Evolutionary conservation across 2,113 vertebrate species (phyloP), one percentile per base, ranked within the genome.

Genomic region (Eulemur rufifrons): DNA sequence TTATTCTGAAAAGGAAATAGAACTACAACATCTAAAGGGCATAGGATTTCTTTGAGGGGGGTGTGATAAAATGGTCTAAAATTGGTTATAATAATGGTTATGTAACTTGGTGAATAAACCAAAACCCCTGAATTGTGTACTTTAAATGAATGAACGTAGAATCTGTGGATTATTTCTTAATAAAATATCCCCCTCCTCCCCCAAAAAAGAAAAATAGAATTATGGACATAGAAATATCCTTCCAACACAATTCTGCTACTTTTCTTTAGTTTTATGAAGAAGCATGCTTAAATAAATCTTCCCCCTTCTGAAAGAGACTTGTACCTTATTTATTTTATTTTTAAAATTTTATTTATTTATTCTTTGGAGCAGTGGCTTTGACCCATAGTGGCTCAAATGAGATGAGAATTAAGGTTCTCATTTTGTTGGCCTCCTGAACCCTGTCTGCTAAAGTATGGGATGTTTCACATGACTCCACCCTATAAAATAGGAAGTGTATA

Each of bases 221-320:
- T 56, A 69, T 45, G 18, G 29, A 21, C 13, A 9, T 81, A 86
- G 84, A 94, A 86, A 92, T 37, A 77, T 12, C 1, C 5, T 83
- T 84, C 13, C 6, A 21, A 83, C 0, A 76, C 18, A 95, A n/a
- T 96, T 76, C 69, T 86, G 69, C 78, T 69, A 42, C 14, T 78
- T 88, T 88, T 66, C 42, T 7, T 59, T 66, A 23, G 14, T 85
- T 71, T 95, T 52, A 52, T n/a, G 23, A 95, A 94, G 64, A 95
- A 85, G 23, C 12, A 78, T 34, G 23, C 8, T 80, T 95, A 73
- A 54, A 56, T 11, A 76, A 74, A 52, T 74, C 61, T 90, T 18
- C 8, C 3, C 18, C 56, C n/a, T 93, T 63, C 66, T 89, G 11
- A 37, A 89, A 50, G 71, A 88, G 2, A 83, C 56, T 68, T n/a